Base-by-base conservation (phyloP, 2,888 invertebrate species). In the Drosophila meridiana region DNA sequence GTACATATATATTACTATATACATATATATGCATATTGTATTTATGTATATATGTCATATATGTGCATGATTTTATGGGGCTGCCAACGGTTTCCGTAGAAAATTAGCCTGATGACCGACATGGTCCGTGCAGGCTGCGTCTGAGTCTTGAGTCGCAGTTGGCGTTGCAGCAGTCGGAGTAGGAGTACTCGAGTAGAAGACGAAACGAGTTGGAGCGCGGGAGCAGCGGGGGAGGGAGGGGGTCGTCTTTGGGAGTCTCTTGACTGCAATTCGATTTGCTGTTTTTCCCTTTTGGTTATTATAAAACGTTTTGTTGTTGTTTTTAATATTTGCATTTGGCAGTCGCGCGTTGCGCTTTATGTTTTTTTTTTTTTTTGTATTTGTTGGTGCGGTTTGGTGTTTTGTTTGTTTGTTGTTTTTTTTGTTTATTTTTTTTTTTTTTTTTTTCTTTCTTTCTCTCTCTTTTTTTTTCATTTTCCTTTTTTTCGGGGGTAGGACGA, bases 291-390 rank as follows among this genome's bases (percentile, higher is more conserved):
- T 85, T 81, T 87, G 72, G 80, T 87, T 80, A 89, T 87, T 85
- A 85, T 85, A 85, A 89, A 89, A 82, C 72, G 75, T 77, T 82
- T 82, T 76, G 80, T 70, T 76, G 80, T 68, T 75, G 63, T 53
- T 80, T 87, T 74, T 74, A 76, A 85, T 80, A 82, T 87, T 89
- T 85, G 85, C 89, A 89, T 86, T 86, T 89, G 83, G 89, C 87
- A 86, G 88, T 89, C 80, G 74, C 71, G 88, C 85, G 85, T 86
- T 76, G 73, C 82, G 68, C 65, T 89, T 86, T 85, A 85, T 89
- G 90, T 42, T 42, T 45, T 26, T 45, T 2, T 43, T 5, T 42
- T n/a, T 42, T 42, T 26, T 47, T 6, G n/a, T n/a, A n/a, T n/a
- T n/a, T n/a, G n/a, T n/a, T n/a, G n/a, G n/a, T n/a, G n/a, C n/a